Percentiles rank a stretch among this genome's conserved stretches.
Conservation (phyloP, 1,140 invertebrate species). For the Drosophila repleta region DNA sequence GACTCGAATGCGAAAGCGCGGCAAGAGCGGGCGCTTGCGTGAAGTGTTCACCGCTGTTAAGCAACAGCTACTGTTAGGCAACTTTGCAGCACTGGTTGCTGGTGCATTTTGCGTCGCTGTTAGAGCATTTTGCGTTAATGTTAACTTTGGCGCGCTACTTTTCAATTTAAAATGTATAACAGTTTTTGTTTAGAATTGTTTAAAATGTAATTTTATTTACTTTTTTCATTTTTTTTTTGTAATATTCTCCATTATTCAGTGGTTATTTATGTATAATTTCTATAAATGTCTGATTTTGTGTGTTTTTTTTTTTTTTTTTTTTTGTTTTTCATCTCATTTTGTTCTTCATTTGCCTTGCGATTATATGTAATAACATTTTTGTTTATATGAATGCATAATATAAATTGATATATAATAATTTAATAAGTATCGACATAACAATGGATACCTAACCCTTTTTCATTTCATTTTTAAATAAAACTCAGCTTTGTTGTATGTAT, state of each 20-base stretch:
- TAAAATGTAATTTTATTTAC: constrained; percentile 73
- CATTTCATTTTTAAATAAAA: constrained; percentile 22
- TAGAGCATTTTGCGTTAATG: not conserved
- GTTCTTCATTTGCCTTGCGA: constrained; percentile 56
- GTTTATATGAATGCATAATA: constrained; percentile 64
- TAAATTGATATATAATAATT: constrained; percentile 67
- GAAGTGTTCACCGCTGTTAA: constrained; percentile 1
- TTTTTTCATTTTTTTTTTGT: constrained; percentile 52
- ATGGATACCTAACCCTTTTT: constrained; percentile 34
- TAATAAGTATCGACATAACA: constrained; percentile 46
- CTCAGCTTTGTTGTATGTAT: constrained; percentile 19
- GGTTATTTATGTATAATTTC: constrained; percentile 69
- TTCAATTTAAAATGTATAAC: not conserved
- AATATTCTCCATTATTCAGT: constrained; percentile 66
- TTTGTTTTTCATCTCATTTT: constrained; percentile 24
- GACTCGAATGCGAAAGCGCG: constrained; percentile 27
- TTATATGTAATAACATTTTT: constrained; percentile 69
- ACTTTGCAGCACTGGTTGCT: not conserved
- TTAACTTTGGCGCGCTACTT: not conserved
- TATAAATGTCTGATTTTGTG: constrained; percentile 66
- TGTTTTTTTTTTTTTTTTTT: constrained; percentile 4
- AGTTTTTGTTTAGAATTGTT: constrained; percentile 47
- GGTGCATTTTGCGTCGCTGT: constrained; percentile 2
- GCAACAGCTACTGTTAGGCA: not conserved
- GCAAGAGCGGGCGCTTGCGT: constrained; percentile 1